Evolutionary conservation across 2,797 vertebrate species (phyloP), one percentile per base, ranked within the genome.

Genomic region (Natrix natrix): DNA sequence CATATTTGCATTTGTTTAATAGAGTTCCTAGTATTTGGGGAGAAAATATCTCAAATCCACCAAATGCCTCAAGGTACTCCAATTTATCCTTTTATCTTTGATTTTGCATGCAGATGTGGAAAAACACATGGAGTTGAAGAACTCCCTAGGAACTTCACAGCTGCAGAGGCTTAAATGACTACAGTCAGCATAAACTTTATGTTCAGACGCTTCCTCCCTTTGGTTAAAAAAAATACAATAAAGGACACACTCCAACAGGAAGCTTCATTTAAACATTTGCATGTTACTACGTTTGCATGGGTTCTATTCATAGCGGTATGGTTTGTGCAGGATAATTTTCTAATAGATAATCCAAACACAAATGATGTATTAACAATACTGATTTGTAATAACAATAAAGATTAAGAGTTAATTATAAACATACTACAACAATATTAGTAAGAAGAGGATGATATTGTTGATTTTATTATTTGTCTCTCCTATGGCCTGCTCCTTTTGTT

Each of bases 81-180:
- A 61, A 56, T 95, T 95, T 92, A 95, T 20, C 93, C 92, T 95
- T 95, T 91, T 95, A 61, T 93, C 91, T 95, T 91, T 97, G 96
- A 96, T 95, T 96, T 95, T 96, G 94, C 93, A 94, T 94, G 93
- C 96, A 97, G 96, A 96, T 97, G 96, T 97, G 95, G 95, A 96
- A 96, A 96, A 95, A 91, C n/a, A 14, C 54, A 83, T 28, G 17
- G 94, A 96, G 95, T 96, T 95, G 96, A 95, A 96, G 86, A 95
- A 96, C 69, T 96, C 94, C 94, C 93, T 95, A 92, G 95, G 94
- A 96, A 96, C 93, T 92, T 91, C 92, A 94, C 96, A 97, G 96
- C 95, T 96, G 96, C 94, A 96, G 94, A 96, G 94, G 93, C 95
- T 94, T 83, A 92, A 96, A 92, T 96, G 94, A 92, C 95, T 95